Base-by-base conservation (phyloP, 2,113 vertebrate species). In the Rafetus swinhoei region DNA sequence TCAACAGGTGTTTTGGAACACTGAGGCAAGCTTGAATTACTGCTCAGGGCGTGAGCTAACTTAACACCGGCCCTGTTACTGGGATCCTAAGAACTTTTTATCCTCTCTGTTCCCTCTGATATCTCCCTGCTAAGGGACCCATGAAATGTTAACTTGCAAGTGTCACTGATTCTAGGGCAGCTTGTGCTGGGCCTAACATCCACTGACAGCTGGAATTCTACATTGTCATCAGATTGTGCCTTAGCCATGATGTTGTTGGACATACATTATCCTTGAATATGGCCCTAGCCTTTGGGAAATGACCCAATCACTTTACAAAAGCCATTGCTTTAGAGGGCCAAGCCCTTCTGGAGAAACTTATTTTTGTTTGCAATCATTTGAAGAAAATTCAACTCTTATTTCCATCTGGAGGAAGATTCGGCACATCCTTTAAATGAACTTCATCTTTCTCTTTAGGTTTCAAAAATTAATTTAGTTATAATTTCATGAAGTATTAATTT, bases 401-500 rank as follows among this genome's bases (percentile, higher is more conserved):
- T 60, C 59, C 25, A 60, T 60, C 11, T 27, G 27, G 57, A 60
- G 25, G 59, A 27, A 12, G 22, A 59, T 60, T 60, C 27, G 59
- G 25, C 59, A 60, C 59, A 27, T 27, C 59, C 25, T 60, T 60
- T 60, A 24, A 60, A 60, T 39, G 52, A 25, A 24, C n/a, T 79
- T 24, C 76, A 85, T 88, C 45, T 92, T 85, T 39, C 29, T 93
- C 29, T 93, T 91, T 95, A 25, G 90, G 69, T 92, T 87, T 86
- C 79, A 92, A 35, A 72, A 92, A 85, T 93, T 91, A 96, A 85
- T 65, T 1, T 87, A 72, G 60, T 80, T 94, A 72, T 45, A 90
- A 93, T 95, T 95, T 91, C 45, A 88, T 87, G 86, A 96, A 91
- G 82, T 93, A 95, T 91, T 92, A 87, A 91, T 92, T 94, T 94